phyloP scores from a whole-genome alignment of 2,797 vertebrate genomes.

The Anisognathus igniventris region DNA sequence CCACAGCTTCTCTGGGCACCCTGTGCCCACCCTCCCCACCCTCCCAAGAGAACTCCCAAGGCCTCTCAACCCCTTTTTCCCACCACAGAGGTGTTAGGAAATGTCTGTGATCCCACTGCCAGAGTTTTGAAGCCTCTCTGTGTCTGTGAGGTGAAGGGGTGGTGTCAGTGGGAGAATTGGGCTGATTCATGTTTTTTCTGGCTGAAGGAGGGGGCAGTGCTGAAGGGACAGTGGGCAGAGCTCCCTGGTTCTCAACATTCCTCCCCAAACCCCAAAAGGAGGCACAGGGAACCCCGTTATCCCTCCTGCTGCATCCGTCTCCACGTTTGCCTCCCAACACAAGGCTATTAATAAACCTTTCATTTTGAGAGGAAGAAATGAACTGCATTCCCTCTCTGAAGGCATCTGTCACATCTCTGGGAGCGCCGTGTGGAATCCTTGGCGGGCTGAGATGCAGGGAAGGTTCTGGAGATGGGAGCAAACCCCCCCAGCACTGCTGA shows the following conservation, averaged over 20 bases:
- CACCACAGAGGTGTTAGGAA: neutral
- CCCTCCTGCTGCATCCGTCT: neutral
- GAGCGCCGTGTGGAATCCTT: neutral
- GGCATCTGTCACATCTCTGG: neutral
- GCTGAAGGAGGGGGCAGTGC: neutral
- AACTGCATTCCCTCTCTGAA: neutral
- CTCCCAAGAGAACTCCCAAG: neutral
- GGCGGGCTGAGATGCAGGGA: neutral
- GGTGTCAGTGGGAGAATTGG: neutral
- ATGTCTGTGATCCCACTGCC: neutral
- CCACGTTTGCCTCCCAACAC: neutral
- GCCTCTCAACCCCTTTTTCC: neutral
- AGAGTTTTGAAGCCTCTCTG: neutral
- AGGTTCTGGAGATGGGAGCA: neutral
- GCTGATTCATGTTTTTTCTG: rapidly evolving
- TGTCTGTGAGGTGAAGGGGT: neutral
- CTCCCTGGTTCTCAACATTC: rapidly evolving
- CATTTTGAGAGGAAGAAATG: neutral
- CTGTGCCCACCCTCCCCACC: neutral
- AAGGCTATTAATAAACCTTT: neutral
- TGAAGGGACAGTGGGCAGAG: neutral
- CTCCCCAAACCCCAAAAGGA: neutral
- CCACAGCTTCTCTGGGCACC: rapidly evolving
- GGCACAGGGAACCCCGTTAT: neutral
- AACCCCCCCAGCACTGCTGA: neutral